A percentile compares a stretch with the other conserved stretches of the same genome.
phyloP scores from a whole-genome alignment of 2,888 invertebrate genomes.

The Ligdia adustata region DNA sequence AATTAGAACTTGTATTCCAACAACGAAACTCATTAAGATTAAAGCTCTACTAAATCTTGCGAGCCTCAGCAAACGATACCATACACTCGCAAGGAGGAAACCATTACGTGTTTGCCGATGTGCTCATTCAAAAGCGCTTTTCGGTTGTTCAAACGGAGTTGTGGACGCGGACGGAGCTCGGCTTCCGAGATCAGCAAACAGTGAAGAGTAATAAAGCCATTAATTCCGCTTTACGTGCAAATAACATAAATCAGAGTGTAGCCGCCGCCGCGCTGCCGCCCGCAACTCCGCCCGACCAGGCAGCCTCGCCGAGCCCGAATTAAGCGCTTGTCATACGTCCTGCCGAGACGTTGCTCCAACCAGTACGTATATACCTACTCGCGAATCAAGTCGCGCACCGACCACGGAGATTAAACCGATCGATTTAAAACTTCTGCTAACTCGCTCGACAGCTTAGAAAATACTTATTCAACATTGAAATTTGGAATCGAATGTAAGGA shows the following conservation, averaged over 20 bases:
- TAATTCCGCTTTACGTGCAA: slow-evolving; percentile 82
- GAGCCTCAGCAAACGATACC: slow-evolving; percentile 29
- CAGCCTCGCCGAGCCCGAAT: slow-evolving; percentile 65
- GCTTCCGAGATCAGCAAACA: slow-evolving; percentile 74
- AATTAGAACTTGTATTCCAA: slow-evolving; percentile 15
- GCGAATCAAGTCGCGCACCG: slow-evolving; percentile 46
- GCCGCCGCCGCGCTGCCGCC: slow-evolving; percentile 65
- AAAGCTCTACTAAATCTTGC: slow-evolving; percentile 28
- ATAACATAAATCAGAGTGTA: slow-evolving; percentile 82
- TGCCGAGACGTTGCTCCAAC: slow-evolving; percentile 41
- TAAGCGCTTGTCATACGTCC: slow-evolving; percentile 72
- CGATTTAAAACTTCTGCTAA: slow-evolving; percentile 38
- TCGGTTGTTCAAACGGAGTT: slow-evolving; percentile 58
- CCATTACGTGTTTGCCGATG: slow-evolving; percentile 59
- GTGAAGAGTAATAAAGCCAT: slow-evolving; percentile 81
- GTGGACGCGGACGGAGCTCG: slow-evolving; percentile 59
- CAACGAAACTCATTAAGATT: slow-evolving; percentile 28
- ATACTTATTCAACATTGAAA: slow-evolving; percentile 24
- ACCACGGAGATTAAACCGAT: slow-evolving; percentile 59
- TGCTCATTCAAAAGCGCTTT: slow-evolving; percentile 63
- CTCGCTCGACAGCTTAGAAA: slow-evolving; percentile 26
- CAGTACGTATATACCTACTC: not conserved
- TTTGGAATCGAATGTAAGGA: slow-evolving; percentile 9
- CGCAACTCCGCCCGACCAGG: slow-evolving; percentile 70
- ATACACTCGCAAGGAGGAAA: slow-evolving; percentile 42